A percentile compares a stretch with the other conserved stretches of the same genome.
Evolutionary conservation across 2,888 invertebrate species (phyloP).

Genomic region (Agrilus cyanescens): DNA sequence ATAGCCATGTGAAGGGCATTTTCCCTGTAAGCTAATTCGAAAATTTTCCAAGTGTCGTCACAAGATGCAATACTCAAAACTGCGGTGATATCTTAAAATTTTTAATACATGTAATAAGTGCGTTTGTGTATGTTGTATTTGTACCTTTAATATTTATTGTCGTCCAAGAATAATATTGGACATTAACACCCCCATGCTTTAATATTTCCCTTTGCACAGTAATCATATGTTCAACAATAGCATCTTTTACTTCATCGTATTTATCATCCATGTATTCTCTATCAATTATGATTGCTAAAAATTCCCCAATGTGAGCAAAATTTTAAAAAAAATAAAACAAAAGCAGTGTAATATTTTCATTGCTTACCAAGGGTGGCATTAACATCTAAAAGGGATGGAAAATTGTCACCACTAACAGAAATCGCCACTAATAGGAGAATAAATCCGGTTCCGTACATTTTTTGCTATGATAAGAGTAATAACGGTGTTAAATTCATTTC

Average conservation of each 20-base stretch:
- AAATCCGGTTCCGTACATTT: not conserved
- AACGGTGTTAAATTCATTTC: constrained; percentile 4
- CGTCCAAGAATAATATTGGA: constrained; percentile 57
- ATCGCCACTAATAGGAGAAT: constrained; percentile 20
- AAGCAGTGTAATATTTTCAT: not conserved
- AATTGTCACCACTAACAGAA: constrained; percentile 33
- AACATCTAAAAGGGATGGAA: constrained; percentile 58
- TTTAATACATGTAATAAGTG: constrained; percentile 1
- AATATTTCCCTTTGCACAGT: constrained; percentile 49
- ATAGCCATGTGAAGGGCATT: constrained; percentile 60
- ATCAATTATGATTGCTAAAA: constrained; percentile 60
- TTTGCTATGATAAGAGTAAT: constrained; percentile 9
- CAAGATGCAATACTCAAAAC: constrained; percentile 67
- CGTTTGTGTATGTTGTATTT: constrained; percentile 23
- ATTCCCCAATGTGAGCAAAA: not conserved
- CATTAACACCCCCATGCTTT: constrained; percentile 55
- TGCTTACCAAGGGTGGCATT: constrained; percentile 61
- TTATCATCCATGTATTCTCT: constrained; percentile 51
- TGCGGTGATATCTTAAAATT: constrained; percentile 51
- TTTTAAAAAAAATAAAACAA: not conserved
- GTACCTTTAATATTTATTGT: constrained; percentile 59
- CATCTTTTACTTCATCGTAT: constrained; percentile 48
- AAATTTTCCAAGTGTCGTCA: constrained; percentile 60
- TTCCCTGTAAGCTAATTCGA: constrained; percentile 48
- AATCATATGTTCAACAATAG: constrained; percentile 43